These are phyloP conservation scores for Hydrolagus affinis DNA, from an alignment of 2,113 vertebrate species.

Conservation along the genomic window DNA sequence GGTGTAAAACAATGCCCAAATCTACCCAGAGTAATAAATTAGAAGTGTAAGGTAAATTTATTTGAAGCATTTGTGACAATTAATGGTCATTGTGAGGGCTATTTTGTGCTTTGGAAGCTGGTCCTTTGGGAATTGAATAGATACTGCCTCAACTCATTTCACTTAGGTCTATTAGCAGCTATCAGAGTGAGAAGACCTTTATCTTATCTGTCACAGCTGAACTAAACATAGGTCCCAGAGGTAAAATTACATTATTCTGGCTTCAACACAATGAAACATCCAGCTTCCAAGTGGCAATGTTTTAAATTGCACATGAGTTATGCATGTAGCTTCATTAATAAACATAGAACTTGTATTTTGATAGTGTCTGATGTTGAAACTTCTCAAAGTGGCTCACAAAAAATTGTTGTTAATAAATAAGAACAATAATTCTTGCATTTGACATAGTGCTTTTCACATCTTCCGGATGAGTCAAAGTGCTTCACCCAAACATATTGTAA, in stretches of 20 bases:
- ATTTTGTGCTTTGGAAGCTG: not conserved
- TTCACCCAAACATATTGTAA: too few relatives aligned
- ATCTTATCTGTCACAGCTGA: not conserved
- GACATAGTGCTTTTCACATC: too few relatives aligned
- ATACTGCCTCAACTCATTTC: not conserved
- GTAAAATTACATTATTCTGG: too few relatives aligned
- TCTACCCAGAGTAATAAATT: not conserved
- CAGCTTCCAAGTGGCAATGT: constrained; percentile 1
- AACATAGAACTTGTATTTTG: too few relatives aligned
- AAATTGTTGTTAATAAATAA: too few relatives aligned
- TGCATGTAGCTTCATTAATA: not conserved
- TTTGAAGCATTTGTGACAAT: constrained; percentile 2
- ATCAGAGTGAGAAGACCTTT: not conserved
- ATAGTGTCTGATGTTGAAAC: too few relatives aligned
- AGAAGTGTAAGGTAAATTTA: not conserved
- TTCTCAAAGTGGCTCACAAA: too few relatives aligned
- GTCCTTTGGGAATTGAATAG: constrained; percentile 1
- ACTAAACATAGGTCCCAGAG: not conserved
- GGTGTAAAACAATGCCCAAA: not conserved
- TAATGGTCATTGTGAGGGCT: not conserved
- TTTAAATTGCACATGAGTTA: not conserved
- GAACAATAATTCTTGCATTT: too few relatives aligned
- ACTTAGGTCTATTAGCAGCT: not conserved
- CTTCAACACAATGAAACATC: not conserved
- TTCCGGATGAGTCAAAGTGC: too few relatives aligned